Conservation (phyloP, 2,113 vertebrate species). For the Pyxicephalus adspersus region DNA sequence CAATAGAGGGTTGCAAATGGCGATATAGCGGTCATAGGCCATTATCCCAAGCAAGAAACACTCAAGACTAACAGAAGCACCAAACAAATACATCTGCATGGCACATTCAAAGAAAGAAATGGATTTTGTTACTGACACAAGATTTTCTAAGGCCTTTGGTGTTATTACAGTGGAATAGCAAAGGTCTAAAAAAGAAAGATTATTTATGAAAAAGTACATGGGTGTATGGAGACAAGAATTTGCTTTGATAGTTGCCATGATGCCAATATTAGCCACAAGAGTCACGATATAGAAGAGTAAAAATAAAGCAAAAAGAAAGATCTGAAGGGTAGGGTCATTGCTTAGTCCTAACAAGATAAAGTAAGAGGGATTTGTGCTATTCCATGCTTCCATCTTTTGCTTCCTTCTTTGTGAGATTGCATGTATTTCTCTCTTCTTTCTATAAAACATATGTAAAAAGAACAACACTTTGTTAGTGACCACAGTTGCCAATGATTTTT, state of each 20-base stretch:
- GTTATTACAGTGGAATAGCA: slow-evolving; percentile 46
- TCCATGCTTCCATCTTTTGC: background rate
- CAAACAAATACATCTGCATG: slow-evolving; percentile 50
- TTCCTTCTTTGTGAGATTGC: background rate
- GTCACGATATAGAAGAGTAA: slow-evolving; percentile 31
- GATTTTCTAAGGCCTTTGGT: slow-evolving; percentile 31
- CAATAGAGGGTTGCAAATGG: slow-evolving; percentile 42
- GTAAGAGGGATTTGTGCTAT: slow-evolving; percentile 2
- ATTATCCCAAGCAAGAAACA: slow-evolving; percentile 48
- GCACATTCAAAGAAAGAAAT: slow-evolving; percentile 37
- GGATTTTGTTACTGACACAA: slow-evolving; percentile 8
- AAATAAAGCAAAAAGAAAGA: slow-evolving; percentile 38
- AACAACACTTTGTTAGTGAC: too few species aligned
- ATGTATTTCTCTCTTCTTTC: too few species aligned
- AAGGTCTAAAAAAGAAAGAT: slow-evolving; percentile 47
- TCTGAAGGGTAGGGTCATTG: slow-evolving; percentile 26
- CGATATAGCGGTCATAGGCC: slow-evolving; percentile 50
- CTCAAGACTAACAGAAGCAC: slow-evolving; percentile 41
- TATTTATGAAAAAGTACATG: slow-evolving; percentile 50
- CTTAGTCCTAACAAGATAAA: slow-evolving; percentile 41
- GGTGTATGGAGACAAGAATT: slow-evolving; percentile 36
- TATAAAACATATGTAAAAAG: too few species aligned
- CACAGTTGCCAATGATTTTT: too few species aligned
- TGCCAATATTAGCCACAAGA: slow-evolving; percentile 34
- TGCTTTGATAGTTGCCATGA: slow-evolving; percentile 15